Evolutionary conservation across 2,888 invertebrate genomes (phyloP).

Genomic region (Sinodicranocentrus sp.): DNA sequence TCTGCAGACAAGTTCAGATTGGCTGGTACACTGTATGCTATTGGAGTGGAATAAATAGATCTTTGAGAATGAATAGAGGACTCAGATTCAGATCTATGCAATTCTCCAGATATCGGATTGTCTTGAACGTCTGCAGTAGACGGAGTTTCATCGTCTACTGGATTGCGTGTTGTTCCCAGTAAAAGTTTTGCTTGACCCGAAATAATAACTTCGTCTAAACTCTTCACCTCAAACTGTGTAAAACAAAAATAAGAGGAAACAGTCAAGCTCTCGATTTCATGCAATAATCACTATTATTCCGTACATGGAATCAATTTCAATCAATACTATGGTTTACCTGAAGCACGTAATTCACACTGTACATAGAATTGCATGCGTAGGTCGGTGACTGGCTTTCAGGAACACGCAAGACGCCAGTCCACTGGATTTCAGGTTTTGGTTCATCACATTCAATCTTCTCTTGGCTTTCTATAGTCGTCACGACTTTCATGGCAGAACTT

Average conservation of each 20-base stretch:
- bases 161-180: slow-evolving; percentile 61
- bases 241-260: too few species aligned
- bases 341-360: slow-evolving; percentile 56
- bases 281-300: neutral
- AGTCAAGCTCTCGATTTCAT: too few species aligned
- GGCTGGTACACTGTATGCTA: slow-evolving; percentile 61
- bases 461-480: slow-evolving; percentile 40
- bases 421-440: slow-evolving; percentile 55
- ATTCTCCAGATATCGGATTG: slow-evolving; percentile 36
- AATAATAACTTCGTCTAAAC: slow-evolving; percentile 54
- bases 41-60: slow-evolving; percentile 63
- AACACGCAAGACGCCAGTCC: slow-evolving; percentile 49
- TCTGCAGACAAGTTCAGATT: slow-evolving; percentile 60
- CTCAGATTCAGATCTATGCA: slow-evolving; percentile 59
- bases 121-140: slow-evolving; percentile 9
- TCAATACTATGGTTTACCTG: slow-evolving; percentile 51
- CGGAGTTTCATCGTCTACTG: slow-evolving; percentile 21
- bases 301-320: neutral
- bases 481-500: slow-evolving; percentile 52
- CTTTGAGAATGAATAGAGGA: slow-evolving; percentile 62
- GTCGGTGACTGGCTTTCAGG: slow-evolving; percentile 55
- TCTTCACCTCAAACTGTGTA: slow-evolving; percentile 56
- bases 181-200: slow-evolving; percentile 54
- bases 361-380: slow-evolving; percentile 60
- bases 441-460: slow-evolving; percentile 58